A percentile compares a stretch with the other conserved stretches of the same genome.
Evolutionary conservation across 2,888 invertebrate species (phyloP).

Genomic region (Chesias legatella): DNA sequence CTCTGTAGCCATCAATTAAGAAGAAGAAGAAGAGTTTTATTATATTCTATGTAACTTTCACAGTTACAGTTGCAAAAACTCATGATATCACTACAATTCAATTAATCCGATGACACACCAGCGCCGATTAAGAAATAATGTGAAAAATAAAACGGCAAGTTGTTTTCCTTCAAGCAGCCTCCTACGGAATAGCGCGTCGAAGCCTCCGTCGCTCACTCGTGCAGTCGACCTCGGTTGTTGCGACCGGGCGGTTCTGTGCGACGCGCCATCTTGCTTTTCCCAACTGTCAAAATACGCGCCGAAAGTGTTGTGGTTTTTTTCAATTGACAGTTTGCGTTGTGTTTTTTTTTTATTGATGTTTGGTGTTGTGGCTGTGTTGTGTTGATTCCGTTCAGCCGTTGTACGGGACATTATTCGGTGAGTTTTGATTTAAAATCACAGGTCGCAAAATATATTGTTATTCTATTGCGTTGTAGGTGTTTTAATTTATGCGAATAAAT

Average conservation of each 20-base stretch:
- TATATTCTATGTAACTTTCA: too few species aligned
- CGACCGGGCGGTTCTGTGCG: constrained; percentile 53
- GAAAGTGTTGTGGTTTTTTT: constrained; percentile 37
- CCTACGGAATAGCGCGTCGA: constrained; percentile 49
- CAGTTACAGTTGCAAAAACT: too few species aligned
- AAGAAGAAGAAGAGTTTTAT: too few species aligned
- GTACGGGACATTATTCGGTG: constrained; percentile 15
- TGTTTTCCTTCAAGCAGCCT: constrained; percentile 69
- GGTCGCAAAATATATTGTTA: too few species aligned
- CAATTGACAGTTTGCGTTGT: constrained; percentile 11
- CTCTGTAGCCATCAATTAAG: too few species aligned
- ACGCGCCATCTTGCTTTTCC: constrained; percentile 53
- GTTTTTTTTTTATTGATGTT: constrained; percentile 1
- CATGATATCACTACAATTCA: constrained; percentile 8
- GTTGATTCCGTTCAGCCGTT: neutral
- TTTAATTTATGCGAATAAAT: too few species aligned
- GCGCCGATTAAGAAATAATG: constrained; percentile 40
- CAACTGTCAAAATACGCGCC: constrained; percentile 58
- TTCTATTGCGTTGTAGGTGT: too few species aligned
- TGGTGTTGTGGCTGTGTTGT: constrained; percentile 6
- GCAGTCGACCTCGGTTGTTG: constrained; percentile 72
- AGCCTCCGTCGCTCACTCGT: constrained; percentile 60
- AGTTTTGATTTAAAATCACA: constrained; percentile 1
- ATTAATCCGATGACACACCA: constrained; percentile 24
- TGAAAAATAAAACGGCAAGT: constrained; percentile 44